A percentile compares a stretch with the other conserved stretches of the same genome.
These are phyloP conservation scores for Brienomyrus brachyistius DNA, from an alignment of 2,113 vertebrate species.

Conservation along the genomic window DNA sequence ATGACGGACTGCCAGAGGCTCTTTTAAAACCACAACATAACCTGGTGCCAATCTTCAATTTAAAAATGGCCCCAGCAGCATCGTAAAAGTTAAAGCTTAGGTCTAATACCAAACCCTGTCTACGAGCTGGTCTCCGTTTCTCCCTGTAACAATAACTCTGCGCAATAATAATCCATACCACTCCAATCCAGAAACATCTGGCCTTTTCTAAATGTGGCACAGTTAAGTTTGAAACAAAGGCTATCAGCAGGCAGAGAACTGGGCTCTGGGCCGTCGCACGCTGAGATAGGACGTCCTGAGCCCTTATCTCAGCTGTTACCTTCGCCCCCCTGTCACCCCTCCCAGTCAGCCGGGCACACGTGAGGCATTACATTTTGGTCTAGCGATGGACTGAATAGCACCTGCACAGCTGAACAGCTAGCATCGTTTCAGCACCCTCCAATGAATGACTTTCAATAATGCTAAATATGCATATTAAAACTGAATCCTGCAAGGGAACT, in stretches of 20 bases:
- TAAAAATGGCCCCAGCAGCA: background rate
- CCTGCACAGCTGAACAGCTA: background rate
- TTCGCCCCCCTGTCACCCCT: background rate
- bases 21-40: background rate
- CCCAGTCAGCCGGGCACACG: background rate
- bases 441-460: background rate
- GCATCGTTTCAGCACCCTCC: background rate
- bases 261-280: background rate
- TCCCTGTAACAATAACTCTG: background rate
- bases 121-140: background rate
- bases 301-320: background rate
- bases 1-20: conserved; percentile 36
- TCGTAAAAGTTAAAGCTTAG: background rate
- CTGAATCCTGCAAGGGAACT: background rate
- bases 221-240: background rate
- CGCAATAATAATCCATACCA: background rate
- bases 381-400: background rate
- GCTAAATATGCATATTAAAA: background rate
- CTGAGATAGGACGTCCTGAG: background rate
- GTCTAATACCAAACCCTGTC: background rate
- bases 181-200: background rate
- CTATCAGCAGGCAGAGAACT: background rate
- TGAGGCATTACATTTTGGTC: background rate
- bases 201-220: background rate
- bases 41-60: background rate